Base-by-base conservation (phyloP, 2,113 vertebrate species). In the Ellobius talpinus region DNA sequence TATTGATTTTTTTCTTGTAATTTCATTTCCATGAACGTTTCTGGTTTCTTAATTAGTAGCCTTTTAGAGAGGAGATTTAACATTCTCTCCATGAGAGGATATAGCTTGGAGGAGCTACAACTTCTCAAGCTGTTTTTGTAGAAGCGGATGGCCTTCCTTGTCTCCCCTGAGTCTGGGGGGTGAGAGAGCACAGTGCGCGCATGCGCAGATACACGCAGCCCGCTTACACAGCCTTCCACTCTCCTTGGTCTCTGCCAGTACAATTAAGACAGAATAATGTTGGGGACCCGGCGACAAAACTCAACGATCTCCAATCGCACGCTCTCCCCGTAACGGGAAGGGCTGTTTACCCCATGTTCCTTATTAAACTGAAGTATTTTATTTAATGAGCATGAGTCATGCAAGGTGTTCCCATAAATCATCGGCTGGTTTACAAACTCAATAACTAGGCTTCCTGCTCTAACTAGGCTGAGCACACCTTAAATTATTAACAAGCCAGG, bases 391-490 rank as follows among this genome's bases (percentile, higher is more conserved):
- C 98, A 98, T 99, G 99, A 99, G 98, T 99, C 99, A 99, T 98
- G 98, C 98, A 99, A 99, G 99, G 99, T 99, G 99, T 99, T 99
- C 99, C 99, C 99, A 99, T 99, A 99, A 99, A 99, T 99, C 99
- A 99, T 99, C 99, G 98, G 99, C 99, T 99, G 99, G 99, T 99
- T 99, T 99, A 99, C 99, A 99, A 99, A 99, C 99, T 99, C 99
- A 99, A 99, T 99, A 99, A 99, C 99, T 99, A 99, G 99, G 99
- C 99, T 99, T 99, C 99, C 99, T 99, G 99, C 99, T 99, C 98
- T 99, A 99, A 99, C 99, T 99, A 99, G 98, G 99, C 99, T 99
- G 99, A 98, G 98, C 98, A 98, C 99, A 99, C 99, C 99, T 99
- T 99, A 99, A 99, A 99, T 99, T 99, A 99, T 99, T 99, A 99